A percentile compares a stretch with the other conserved stretches of the same genome.
These are phyloP conservation scores for Sula dactylatra DNA, from an alignment of 2,113 vertebrate species.

Conservation along the genomic window DNA sequence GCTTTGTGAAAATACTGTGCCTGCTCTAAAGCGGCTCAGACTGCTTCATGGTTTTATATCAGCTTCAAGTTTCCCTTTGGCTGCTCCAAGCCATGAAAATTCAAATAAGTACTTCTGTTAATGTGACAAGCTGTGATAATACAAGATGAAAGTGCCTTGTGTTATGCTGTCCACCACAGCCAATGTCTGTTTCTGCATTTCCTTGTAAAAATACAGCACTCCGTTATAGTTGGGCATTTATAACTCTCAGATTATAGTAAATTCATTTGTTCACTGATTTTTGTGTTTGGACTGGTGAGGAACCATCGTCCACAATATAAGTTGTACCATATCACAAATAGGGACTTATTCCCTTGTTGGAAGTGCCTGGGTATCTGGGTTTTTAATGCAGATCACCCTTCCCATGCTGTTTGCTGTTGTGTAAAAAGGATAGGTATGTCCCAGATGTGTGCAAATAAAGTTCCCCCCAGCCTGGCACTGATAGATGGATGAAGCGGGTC, in stretches of 20 bases:
- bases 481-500: background rate
- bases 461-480: background rate
- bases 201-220: background rate
- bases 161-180: background rate
- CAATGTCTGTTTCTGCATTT: background rate
- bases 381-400: background rate
- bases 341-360: background rate
- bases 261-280: background rate
- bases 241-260: background rate
- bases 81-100: background rate
- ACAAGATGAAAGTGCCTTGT: background rate
- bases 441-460: background rate
- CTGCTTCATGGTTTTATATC: background rate
- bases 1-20: background rate
- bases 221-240: background rate
- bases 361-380: background rate
- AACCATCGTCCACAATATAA: background rate
- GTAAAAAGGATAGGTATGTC: background rate
- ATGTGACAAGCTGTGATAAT: background rate
- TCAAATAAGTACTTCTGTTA: background rate
- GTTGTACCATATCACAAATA: background rate
- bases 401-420: rapidly evolving
- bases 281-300: background rate
- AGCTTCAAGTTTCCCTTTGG: background rate
- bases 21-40: background rate